phyloP scores from a whole-genome alignment of 2,797 vertebrate genomes.

The Oreortyx pictus region DNA sequence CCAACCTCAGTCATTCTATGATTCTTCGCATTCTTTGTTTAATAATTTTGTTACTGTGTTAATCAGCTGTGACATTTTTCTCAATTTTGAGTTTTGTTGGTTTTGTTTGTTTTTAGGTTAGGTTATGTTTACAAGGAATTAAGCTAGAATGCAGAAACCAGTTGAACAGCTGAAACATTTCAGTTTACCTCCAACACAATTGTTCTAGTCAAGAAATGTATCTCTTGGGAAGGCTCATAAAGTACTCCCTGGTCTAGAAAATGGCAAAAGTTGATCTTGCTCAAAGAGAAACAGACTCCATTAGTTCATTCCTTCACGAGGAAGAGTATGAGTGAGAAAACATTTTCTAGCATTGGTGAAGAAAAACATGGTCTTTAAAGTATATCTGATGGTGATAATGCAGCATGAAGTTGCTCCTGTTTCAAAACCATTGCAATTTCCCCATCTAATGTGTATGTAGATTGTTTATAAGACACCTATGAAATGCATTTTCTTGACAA shows the following conservation, averaged over 20 bases:
- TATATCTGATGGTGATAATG: not conserved
- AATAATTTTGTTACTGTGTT: not conserved
- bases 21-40: not conserved
- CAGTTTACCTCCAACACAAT: not conserved
- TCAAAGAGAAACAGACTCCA: not conserved
- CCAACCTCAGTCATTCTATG: too few relatives aligned
- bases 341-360: not conserved
- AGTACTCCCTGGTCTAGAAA: not conserved
- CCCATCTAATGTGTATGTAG: not conserved
- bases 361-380: constrained; percentile 16
- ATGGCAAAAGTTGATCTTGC: not conserved
- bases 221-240: not conserved
- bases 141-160: not conserved
- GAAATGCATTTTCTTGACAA: not conserved
- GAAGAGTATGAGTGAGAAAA: not conserved
- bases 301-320: not conserved
- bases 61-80: not conserved
- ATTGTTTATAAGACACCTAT: not conserved
- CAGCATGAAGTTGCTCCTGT: not conserved
- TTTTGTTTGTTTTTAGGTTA: not conserved
- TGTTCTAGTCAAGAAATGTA: not conserved
- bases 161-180: not conserved
- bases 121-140: not conserved
- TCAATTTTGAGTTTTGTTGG: not conserved
- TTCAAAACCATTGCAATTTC: not conserved